A percentile compares a stretch with the other conserved stretches of the same genome.
Conservation (phyloP, 2,797 vertebrate genomes). For the Selene dorsalis region DNA sequence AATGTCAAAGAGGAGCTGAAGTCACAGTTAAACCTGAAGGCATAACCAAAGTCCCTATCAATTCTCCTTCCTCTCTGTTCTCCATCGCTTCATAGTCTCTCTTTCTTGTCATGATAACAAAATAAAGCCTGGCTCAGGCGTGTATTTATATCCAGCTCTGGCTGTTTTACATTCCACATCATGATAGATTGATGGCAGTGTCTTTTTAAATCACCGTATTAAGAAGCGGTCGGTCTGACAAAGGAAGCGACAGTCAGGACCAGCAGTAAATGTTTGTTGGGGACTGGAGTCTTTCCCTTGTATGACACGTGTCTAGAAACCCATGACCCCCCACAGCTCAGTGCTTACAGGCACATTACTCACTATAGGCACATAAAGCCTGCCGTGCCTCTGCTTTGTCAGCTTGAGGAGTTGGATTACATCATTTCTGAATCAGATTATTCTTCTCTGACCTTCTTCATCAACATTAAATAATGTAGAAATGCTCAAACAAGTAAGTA, state of each 20-base stretch:
- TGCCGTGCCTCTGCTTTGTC: constrained; percentile 56
- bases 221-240: constrained; percentile 11
- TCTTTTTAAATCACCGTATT: constrained; percentile 19
- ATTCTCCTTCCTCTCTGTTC: constrained; percentile 10
- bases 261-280: constrained; percentile 42
- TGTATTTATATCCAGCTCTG: background rate
- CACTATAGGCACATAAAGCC: constrained; percentile 55
- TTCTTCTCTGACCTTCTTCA: constrained; percentile 62
- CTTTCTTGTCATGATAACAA: constrained; percentile 12
- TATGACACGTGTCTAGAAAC: constrained; percentile 61
- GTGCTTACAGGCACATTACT: constrained; percentile 63
- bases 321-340: constrained; percentile 50
- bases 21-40: constrained; percentile 59
- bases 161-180: constrained; percentile 6
- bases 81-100: constrained; percentile 27
- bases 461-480: constrained; percentile 35
- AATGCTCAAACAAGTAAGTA: constrained; percentile 4
- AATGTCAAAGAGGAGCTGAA: constrained; percentile 66
- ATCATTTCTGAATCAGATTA: constrained; percentile 74
- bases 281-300: constrained; percentile 51
- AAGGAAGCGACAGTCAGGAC: constrained; percentile 42
- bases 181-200: constrained; percentile 4
- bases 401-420: constrained; percentile 65
- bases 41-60: constrained; percentile 47
- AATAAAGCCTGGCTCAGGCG: background rate